Evolutionary conservation across 1,140 invertebrate species (phyloP).

Genomic region (Leguminivora glycinivorella): DNA sequence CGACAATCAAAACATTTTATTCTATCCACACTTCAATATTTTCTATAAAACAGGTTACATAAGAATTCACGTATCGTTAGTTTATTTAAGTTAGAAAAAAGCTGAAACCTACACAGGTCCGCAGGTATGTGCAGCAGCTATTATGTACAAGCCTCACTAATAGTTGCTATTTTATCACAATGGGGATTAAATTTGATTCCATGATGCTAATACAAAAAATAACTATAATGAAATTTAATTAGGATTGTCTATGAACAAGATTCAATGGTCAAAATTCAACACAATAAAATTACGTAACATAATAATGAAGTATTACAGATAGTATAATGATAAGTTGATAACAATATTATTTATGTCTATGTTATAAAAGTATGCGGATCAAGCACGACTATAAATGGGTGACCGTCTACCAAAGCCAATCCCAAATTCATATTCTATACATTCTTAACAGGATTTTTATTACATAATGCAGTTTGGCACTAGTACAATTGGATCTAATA

Average conservation of each 20-base stretch:
- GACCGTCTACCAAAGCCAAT: slow-evolving; percentile 16
- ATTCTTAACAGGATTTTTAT: not conserved
- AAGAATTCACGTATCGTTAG: slow-evolving; percentile 26
- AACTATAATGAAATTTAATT: slow-evolving; percentile 2
- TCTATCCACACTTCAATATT: slow-evolving; percentile 27
- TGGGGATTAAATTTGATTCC: slow-evolving; percentile 35
- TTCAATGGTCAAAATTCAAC: slow-evolving; percentile 14
- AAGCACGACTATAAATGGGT: slow-evolving; percentile 10
- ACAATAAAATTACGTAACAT: slow-evolving; percentile 19
- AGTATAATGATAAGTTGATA: slow-evolving; percentile 25
- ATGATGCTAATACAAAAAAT: slow-evolving; percentile 19
- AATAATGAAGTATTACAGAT: slow-evolving; percentile 23
- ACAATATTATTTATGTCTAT: slow-evolving; percentile 27
- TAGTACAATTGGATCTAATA: not conserved
- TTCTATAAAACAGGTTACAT: slow-evolving; percentile 28
- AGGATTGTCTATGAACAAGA: slow-evolving; percentile 5
- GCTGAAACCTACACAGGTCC: slow-evolving; percentile 40
- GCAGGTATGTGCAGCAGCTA: slow-evolving; percentile 36
- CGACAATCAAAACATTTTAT: slow-evolving; percentile 56
- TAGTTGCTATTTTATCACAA: slow-evolving; percentile 41
- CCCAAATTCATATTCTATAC: not conserved
- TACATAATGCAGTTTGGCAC: slow-evolving; percentile 3
- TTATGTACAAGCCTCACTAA: slow-evolving; percentile 45
- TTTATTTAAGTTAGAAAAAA: slow-evolving; percentile 31
- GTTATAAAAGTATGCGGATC: slow-evolving; percentile 23